These are phyloP conservation scores for Bombus fervidus DNA, from an alignment of 1,140 invertebrate species.

Conservation along the genomic window DNA sequence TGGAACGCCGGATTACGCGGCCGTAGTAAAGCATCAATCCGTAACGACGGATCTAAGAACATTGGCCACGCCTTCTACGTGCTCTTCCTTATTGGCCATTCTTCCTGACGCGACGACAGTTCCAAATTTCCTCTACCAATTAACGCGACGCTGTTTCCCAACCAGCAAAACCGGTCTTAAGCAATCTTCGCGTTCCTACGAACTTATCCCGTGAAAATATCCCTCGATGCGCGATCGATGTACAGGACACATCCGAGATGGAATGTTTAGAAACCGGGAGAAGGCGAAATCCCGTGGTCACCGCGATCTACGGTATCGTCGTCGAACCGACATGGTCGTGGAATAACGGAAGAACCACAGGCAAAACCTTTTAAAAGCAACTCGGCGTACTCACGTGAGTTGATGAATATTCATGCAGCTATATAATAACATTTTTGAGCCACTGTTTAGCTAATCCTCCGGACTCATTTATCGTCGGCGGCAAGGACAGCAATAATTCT, in stretches of 20 bases:
- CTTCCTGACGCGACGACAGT: slow-evolving; percentile 57
- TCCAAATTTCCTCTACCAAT: slow-evolving; percentile 77
- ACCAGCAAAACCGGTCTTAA: slow-evolving; percentile 24
- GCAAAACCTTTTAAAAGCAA: slow-evolving; percentile 69
- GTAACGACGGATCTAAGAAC: slow-evolving; percentile 47
- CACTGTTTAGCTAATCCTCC: slow-evolving; percentile 83
- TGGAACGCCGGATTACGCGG: slow-evolving; percentile 25
- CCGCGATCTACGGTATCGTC: background rate
- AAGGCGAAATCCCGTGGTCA: too few relatives aligned
- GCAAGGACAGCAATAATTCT: slow-evolving; percentile 82
- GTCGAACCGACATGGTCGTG: slow-evolving; percentile 24
- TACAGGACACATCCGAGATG: background rate
- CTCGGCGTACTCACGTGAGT: slow-evolving; percentile 57
- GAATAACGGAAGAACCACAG: slow-evolving; percentile 52
- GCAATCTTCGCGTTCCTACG: slow-evolving; percentile 25
- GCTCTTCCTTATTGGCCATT: slow-evolving; percentile 79
- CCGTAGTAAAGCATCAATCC: slow-evolving; percentile 61
- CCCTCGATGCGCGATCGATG: background rate
- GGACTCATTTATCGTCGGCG: slow-evolving; percentile 82
- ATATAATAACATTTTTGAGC: slow-evolving; percentile 84
- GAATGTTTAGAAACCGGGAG: background rate
- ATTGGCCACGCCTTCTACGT: slow-evolving; percentile 75
- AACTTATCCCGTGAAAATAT: background rate
- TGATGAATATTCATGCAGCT: slow-evolving; percentile 83
- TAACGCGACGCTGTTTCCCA: slow-evolving; percentile 75